A percentile compares a stretch with the other conserved stretches of the same genome.
These are phyloP conservation scores for Mallotus villosus DNA, from an alignment of 2,797 vertebrate genomes.

Conservation along the genomic window DNA sequence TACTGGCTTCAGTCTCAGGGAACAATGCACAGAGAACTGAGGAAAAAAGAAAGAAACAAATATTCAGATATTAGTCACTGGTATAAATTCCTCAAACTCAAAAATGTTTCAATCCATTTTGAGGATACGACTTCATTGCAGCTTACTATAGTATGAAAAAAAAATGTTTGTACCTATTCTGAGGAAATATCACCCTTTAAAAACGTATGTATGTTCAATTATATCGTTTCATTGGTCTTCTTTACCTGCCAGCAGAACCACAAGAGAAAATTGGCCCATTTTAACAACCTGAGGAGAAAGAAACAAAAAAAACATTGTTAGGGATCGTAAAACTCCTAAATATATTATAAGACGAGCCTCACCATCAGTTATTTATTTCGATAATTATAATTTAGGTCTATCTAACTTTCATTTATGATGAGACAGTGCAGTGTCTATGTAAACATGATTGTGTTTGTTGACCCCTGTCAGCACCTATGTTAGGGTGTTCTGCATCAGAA, in stretches of 20 bases:
- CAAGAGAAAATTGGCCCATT: conserved; percentile 44
- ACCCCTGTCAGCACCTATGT: too few species aligned
- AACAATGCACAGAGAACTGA: conserved; percentile 49
- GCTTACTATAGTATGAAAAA: too few species aligned
- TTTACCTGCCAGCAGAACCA: conserved; percentile 55
- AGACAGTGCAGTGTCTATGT: not conserved
- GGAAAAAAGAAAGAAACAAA: conserved; percentile 10
- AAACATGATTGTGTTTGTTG: not conserved
- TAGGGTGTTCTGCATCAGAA: not conserved
- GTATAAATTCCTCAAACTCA: not conserved
- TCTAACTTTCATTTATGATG: too few species aligned
- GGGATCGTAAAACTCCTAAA: not conserved
- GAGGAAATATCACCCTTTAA: too few species aligned
- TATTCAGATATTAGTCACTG: not conserved
- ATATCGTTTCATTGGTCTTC: too few species aligned
- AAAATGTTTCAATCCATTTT: too few species aligned
- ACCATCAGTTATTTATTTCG: not conserved
- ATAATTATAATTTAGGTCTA: not conserved
- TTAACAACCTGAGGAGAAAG: conserved; percentile 32
- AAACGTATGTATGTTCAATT: too few species aligned
- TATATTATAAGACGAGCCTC: not conserved
- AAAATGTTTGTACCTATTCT: too few species aligned
- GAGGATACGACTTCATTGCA: too few species aligned
- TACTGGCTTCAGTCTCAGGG: conserved; percentile 56
- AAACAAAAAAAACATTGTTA: conserved; percentile 26